Conservation (phyloP, 2,113 vertebrate genomes). For the Chloropsis cyanopogon region DNA sequence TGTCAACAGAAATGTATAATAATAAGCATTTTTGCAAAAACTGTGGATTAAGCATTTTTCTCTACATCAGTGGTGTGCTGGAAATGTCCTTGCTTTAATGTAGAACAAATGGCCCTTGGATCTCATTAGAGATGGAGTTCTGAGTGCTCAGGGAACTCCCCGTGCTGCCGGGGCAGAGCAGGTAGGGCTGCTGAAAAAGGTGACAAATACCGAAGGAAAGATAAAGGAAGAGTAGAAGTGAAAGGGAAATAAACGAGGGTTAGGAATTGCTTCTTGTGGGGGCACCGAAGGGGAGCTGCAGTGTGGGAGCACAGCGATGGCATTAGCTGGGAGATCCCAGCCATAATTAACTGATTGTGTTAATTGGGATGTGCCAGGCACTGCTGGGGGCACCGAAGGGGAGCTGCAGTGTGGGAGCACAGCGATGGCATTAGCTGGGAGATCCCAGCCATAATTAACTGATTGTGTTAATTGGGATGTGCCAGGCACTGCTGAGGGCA, state of each 20-base stretch:
- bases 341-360: neutral
- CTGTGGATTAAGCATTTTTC: constrained; percentile 27
- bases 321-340: neutral
- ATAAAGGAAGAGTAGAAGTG: neutral
- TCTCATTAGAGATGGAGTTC: neutral
- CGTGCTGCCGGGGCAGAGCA: neutral
- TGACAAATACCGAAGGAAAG: neutral
- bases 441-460: neutral
- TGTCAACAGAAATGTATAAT: constrained; percentile 16
- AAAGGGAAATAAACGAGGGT: neutral
- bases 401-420: neutral
- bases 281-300: neutral
- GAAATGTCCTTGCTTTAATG: constrained; percentile 12
- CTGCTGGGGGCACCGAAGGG: neutral
- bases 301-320: neutral
- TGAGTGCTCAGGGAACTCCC: neutral
- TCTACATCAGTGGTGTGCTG: neutral
- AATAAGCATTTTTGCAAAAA: constrained; percentile 53
- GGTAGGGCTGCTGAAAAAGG: neutral
- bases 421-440: neutral
- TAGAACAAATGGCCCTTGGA: constrained; percentile 23
- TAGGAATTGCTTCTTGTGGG: neutral
- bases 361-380: neutral
- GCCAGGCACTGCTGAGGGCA: neutral
- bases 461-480: neutral